These are phyloP conservation scores for Ochropleura leucogaster DNA, from an alignment of 2,888 invertebrate species.

Conservation along the genomic window DNA sequence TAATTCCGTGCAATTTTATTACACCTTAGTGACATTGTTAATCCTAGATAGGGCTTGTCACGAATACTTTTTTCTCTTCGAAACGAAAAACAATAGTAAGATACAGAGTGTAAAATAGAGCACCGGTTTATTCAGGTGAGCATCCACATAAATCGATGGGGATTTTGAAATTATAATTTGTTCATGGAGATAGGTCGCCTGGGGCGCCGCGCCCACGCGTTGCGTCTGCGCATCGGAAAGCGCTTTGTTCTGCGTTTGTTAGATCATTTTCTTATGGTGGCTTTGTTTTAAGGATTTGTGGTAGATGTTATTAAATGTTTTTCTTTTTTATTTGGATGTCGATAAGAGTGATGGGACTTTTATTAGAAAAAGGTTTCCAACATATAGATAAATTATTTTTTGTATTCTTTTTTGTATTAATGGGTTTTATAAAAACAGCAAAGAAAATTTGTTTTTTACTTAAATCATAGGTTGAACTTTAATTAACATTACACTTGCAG, in stretches of 20 bases:
- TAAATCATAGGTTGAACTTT: too few species aligned
- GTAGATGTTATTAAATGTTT: constrained; percentile 21
- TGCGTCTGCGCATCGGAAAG: constrained; percentile 55
- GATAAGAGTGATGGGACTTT: constrained; percentile 23
- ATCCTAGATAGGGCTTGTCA: constrained; percentile 62
- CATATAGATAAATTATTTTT: too few species aligned
- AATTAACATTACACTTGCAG: too few species aligned
- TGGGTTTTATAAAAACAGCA: too few species aligned
- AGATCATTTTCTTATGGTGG: constrained; percentile 49
- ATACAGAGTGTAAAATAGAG: constrained; percentile 81
- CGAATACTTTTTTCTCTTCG: constrained; percentile 52
- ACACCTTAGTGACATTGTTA: constrained; percentile 64
- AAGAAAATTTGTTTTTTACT: too few species aligned
- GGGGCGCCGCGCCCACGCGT: constrained; percentile 85
- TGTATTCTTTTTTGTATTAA: too few species aligned
- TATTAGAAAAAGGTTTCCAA: background rate
- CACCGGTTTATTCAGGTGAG: constrained; percentile 87
- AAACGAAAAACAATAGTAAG: constrained; percentile 76
- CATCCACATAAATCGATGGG: constrained; percentile 89
- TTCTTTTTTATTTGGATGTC: constrained; percentile 12
- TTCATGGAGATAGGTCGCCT: constrained; percentile 86
- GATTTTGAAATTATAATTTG: constrained; percentile 90
- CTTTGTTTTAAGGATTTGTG: constrained; percentile 46
- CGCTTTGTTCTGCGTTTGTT: constrained; percentile 58
- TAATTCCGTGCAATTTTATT: constrained; percentile 67